These are phyloP conservation scores for Lytechinus pictus DNA, from an alignment of 35 echinoderm and acorn worm genomes.

Conservation along the genomic window DNA sequence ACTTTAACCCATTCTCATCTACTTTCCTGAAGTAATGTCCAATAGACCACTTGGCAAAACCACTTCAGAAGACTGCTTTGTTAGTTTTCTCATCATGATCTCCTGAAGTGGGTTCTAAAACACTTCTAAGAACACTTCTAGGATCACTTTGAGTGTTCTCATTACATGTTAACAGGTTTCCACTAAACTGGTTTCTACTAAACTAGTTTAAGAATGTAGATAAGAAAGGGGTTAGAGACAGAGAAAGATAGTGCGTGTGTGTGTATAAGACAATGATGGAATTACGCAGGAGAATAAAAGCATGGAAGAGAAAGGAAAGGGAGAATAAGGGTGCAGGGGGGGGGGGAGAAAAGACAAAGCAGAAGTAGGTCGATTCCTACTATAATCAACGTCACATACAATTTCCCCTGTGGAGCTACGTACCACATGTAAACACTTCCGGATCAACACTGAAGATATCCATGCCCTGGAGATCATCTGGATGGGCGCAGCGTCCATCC, in stretches of 20 bases:
- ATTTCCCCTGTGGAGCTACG: conserved; percentile 34
- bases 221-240: neutral
- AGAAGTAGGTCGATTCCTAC: neutral
- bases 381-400: neutral
- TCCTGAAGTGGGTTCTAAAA: no score
- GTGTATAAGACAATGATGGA: neutral
- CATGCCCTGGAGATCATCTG: conserved; percentile 59
- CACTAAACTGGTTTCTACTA: no score
- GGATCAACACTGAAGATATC: conserved; percentile 72
- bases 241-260: neutral
- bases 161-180: no score
- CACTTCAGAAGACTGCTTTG: no score
- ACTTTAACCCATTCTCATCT: no score
- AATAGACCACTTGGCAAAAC: no score
- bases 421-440: conserved; percentile 83
- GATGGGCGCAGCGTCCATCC: conserved; percentile 79
- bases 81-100: no score
- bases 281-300: neutral
- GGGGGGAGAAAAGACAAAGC: neutral
- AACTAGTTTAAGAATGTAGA: no score
- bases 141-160: no score
- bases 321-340: neutral
- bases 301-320: neutral
- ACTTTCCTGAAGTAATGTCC: no score
- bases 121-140: no score